A percentile compares a stretch with the other conserved stretches of the same genome.
These are phyloP conservation scores for Ispidina picta DNA, from an alignment of 2,797 vertebrate species.

Conservation along the genomic window DNA sequence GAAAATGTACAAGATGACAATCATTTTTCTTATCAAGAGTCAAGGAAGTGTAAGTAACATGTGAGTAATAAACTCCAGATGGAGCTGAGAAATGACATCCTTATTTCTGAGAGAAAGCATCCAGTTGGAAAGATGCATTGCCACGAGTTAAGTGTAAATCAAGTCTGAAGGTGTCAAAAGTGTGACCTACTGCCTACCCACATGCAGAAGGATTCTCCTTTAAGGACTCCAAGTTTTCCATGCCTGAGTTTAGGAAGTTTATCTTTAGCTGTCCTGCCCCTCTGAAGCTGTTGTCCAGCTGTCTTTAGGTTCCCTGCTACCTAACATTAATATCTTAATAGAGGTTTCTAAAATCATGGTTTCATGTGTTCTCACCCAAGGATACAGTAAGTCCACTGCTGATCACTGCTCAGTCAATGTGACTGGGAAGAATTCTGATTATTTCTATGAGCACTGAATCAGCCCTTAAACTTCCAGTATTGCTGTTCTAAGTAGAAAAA, in stretches of 20 bases:
- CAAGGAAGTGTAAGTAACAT: constrained; percentile 36
- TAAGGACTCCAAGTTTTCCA: background rate
- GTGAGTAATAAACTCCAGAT: constrained; percentile 5
- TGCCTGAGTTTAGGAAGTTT: background rate
- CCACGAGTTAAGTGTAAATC: background rate
- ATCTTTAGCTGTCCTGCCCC: background rate
- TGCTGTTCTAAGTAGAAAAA: background rate
- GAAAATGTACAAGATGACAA: background rate
- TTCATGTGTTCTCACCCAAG: background rate
- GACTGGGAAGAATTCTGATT: background rate
- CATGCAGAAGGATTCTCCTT: background rate
- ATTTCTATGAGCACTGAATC: background rate
- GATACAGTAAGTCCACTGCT: background rate
- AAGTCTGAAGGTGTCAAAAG: background rate
- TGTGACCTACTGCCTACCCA: background rate
- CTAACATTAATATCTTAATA: background rate
- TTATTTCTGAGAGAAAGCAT: background rate
- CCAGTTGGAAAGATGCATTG: background rate
- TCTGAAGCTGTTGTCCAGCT: background rate
- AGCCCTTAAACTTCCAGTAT: background rate
- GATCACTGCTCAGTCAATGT: background rate
- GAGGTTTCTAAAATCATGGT: background rate
- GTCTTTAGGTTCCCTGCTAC: background rate
- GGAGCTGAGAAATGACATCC: background rate
- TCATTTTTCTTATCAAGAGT: constrained; percentile 24